Evolutionary conservation across 2,888 invertebrate species (phyloP).

Genomic region (Sphaerophoria taeniata): DNA sequence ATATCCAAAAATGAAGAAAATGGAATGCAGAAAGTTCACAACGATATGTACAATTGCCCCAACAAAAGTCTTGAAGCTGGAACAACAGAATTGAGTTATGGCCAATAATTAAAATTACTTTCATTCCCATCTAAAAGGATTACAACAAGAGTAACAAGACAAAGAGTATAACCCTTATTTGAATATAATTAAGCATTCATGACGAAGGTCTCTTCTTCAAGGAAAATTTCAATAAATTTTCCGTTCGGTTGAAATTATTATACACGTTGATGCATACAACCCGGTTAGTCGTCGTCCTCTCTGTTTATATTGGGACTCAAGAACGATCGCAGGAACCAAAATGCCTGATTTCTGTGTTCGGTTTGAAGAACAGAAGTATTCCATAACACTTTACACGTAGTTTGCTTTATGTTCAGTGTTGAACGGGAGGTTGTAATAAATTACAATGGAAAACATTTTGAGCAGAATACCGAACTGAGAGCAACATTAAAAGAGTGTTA

Average conservation of each 20-base stretch:
- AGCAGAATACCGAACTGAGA: conserved; percentile 45
- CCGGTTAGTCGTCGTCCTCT: not conserved
- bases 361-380: conserved; percentile 56
- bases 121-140: conserved; percentile 39
- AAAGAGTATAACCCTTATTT: conserved; percentile 51
- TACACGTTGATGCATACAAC: conserved; percentile 52
- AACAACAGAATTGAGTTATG: conserved; percentile 44
- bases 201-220: conserved; percentile 55
- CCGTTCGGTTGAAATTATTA: conserved; percentile 64
- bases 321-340: too few relatives aligned
- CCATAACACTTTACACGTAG: conserved; percentile 66
- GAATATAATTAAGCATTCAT: conserved; percentile 69
- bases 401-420: conserved; percentile 52
- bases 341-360: conserved; percentile 5
- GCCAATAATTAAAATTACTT: conserved; percentile 57
- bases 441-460: conserved; percentile 62
- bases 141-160: not conserved
- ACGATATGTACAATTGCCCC: not conserved
- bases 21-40: not conserved
- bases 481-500: conserved; percentile 52
- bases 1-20: not conserved
- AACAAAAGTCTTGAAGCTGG: not conserved
- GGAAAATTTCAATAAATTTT: conserved; percentile 69
- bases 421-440: conserved; percentile 53
- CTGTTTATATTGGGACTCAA: not conserved